Base-by-base conservation (phyloP, 2,113 vertebrate genomes). In the Tetrax tetrax region DNA sequence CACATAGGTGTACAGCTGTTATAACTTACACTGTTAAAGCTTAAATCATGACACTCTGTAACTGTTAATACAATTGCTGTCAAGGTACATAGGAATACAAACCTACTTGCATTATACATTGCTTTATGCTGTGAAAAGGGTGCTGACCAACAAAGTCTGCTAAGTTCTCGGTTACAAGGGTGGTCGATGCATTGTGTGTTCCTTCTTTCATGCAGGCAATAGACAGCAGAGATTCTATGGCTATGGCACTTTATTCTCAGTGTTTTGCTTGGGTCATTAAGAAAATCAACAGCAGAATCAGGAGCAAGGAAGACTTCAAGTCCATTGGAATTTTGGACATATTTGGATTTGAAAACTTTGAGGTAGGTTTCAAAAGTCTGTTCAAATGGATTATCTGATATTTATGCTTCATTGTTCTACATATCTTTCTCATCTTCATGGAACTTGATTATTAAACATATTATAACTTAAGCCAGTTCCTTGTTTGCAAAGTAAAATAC, bases 331-430 rank as follows among this genome's bases (percentile, higher is more conserved):
- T 99, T 97, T 98, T 99, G 35, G 99, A 99, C 97, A 99, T 99
- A 96, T 99, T 99, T 82, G 99, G 99, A 35, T 99, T 99, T 90
- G 99, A 99, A 97, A 99, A 99, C 95, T 99, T 99, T 45, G 99
- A 99, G 98, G 99, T 99, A 96, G 5, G 91, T 91, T 79, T 83
- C 28, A 35, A 25, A 87, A 18, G 12, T 22, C 47, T 10, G 6
- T 48, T 81, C 10, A 20, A 1, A 4, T 45, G n/a, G 12, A 17
- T 57, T 74, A 17, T 94, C 20, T 51, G 18, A 8, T 85, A 65
- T 28, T 54, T 37, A 12, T 79, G 27, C 37, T 84, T 87, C 41
- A 4, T 45, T 64, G 1, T 83, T 71, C 12, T 60, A 8, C 12
- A 2, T 53, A 22, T 74, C 22, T 77, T 64, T 76, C 18, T 75